These are phyloP conservation scores for Varanus salvator DNA, from an alignment of 2,113 vertebrate genomes.

Conservation along the genomic window DNA sequence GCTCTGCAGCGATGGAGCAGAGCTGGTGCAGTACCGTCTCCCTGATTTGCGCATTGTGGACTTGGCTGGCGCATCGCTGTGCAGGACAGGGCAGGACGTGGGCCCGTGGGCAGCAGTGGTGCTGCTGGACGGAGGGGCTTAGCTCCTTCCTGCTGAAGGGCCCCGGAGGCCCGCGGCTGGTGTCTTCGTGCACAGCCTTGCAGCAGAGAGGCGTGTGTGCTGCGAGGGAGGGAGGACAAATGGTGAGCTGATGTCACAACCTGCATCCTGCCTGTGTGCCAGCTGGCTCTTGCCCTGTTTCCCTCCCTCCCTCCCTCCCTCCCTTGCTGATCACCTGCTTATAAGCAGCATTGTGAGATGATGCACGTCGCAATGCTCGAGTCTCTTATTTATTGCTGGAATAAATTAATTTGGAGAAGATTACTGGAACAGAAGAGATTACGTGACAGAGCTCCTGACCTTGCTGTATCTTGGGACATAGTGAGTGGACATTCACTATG, in stretches of 20 bases:
- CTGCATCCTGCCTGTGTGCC: conserved; percentile 28
- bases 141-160: background rate
- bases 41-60: background rate
- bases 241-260: conserved; percentile 43
- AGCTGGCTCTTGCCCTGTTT: conserved; percentile 15
- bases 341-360: background rate
- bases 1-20: background rate
- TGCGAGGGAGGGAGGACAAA: background rate
- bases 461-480: background rate
- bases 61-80: background rate
- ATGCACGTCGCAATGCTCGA: background rate
- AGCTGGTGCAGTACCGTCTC: background rate
- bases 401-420: background rate
- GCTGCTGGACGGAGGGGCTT: background rate
- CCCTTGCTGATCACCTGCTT: background rate
- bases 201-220: accelerated
- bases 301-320: background rate
- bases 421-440: conserved; percentile 11
- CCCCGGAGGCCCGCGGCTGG: background rate
- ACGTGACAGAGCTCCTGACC: conserved; percentile 7
- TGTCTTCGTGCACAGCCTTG: background rate
- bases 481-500: background rate
- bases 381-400: background rate
- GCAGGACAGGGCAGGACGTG: background rate
- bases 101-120: background rate